Base-by-base conservation (phyloP, 2,113 vertebrate genomes). In the Brienomyrus longianalis region DNA sequence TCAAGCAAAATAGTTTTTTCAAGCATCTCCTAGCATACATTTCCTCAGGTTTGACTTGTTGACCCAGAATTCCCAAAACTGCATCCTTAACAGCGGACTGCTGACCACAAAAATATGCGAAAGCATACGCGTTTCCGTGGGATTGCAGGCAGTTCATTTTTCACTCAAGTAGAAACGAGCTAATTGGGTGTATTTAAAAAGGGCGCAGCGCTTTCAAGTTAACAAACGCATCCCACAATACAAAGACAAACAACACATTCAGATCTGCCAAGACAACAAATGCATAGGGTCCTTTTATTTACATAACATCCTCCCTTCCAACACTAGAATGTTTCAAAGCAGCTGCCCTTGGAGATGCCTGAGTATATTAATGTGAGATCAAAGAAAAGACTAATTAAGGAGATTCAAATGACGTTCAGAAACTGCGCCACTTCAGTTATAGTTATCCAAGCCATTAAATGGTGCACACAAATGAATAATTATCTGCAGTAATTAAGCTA, bases 321-420 rank as follows among this genome's bases (percentile, higher is more conserved):
- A 77, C 86, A 31, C 48, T 35, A 45, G 9, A 84, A 51, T 51
- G 89, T 77, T 83, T 89, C 54, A 87, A 52, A 70, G 51, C 59
- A 21, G 27, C 80, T 74, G 83, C 83, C 88, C 39, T 23, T 9
- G 31, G 80, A 86, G 56, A 39, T 87, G 88, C 87, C 59, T 11
- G 13, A 19, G 39, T 80, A 70, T 83, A 43, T 83, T 85, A 90
- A 56, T 74, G 31, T 8, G 80, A 90, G 56, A 90, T 90, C 77
- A 90, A 90, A 90, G 90, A 77, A 88, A 43, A 84, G 59, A 87
- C 47, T 91, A 89, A 89, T 91, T 87, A 89, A 39, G 83, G 35
- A 77, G 62, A 74, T 91, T 86, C 90, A 70, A 77, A 83, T 77
- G 62, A 89, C 62, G 86, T 91, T 52, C 70, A 66, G 83, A 83